Percentiles rank a stretch among this genome's conserved stretches.
These are phyloP conservation scores for Cryptosula pallasiana DNA, from an alignment of 2,888 invertebrate genomes.

Conservation along the genomic window DNA sequence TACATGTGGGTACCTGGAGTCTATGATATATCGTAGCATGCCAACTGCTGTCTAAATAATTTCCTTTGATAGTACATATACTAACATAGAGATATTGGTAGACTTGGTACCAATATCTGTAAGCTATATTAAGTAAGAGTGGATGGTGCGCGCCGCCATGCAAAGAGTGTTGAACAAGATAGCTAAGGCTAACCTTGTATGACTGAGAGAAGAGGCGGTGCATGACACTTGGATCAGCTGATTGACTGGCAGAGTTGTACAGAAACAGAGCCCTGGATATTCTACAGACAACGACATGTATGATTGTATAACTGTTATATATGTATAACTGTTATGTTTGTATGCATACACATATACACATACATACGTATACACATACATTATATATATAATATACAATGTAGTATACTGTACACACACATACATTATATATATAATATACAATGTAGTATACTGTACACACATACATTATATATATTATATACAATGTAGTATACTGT, in stretches of 20 bases:
- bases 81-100: no score
- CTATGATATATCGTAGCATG: no score
- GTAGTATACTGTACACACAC: background rate
- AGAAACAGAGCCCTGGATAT: slow-evolving; percentile 26
- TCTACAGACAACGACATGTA: no score
- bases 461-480: background rate
- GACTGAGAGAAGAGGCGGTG: slow-evolving; percentile 14
- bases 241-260: slow-evolving; percentile 23
- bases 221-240: slow-evolving; percentile 5
- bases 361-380: background rate
- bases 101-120: no score
- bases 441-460: background rate
- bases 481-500: background rate
- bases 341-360: no score
- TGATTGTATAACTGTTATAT: no score
- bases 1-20: no score
- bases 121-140: no score
- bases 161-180: background rate
- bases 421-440: slow-evolving; percentile 4
- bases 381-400: background rate
- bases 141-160: no score
- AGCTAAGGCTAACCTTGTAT: slow-evolving; percentile 24
- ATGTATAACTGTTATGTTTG: no score
- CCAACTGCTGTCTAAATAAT: no score
- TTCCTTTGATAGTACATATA: no score